Percentiles rank a stretch among this genome's conserved stretches.
Conservation (phyloP, 2,797 vertebrate species). For the Rhinatrema bivittatum region DNA sequence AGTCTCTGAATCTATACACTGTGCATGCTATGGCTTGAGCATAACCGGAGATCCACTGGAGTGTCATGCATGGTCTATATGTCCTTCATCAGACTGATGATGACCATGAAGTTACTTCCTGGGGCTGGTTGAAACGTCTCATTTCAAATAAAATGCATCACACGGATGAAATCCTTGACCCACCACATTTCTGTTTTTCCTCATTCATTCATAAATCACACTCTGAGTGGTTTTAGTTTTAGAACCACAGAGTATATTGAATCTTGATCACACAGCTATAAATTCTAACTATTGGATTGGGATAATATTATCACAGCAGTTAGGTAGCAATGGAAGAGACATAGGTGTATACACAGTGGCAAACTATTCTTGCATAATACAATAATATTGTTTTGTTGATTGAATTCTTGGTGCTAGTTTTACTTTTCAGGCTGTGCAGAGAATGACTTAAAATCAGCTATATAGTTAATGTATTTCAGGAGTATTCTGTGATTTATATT, state of each 20-base stretch:
- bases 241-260: not conserved
- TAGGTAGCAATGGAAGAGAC: not conserved
- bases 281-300: not conserved
- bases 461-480: slow-evolving; percentile 59
- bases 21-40: not conserved
- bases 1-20: no score
- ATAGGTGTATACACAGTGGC: not conserved
- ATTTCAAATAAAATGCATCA: slow-evolving; percentile 5
- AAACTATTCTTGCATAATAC: not conserved
- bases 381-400: not conserved
- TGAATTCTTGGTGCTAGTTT: not conserved
- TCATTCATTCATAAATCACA: not conserved
- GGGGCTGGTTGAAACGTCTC: slow-evolving; percentile 1
- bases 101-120: not conserved
- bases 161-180: not conserved
- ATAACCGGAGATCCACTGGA: slow-evolving; percentile 7
- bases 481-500: slow-evolving; percentile 80
- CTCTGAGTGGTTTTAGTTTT: slow-evolving; percentile 12
- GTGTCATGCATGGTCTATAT: not conserved
- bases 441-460: slow-evolving; percentile 2
- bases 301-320: not conserved
- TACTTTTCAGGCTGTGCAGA: not conserved
- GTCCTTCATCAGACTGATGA: not conserved
- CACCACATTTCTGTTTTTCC: not conserved
- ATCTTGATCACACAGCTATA: not conserved